These are phyloP conservation scores for Urocynchramus pylzowi DNA, from an alignment of 2,113 vertebrate genomes.

Conservation along the genomic window DNA sequence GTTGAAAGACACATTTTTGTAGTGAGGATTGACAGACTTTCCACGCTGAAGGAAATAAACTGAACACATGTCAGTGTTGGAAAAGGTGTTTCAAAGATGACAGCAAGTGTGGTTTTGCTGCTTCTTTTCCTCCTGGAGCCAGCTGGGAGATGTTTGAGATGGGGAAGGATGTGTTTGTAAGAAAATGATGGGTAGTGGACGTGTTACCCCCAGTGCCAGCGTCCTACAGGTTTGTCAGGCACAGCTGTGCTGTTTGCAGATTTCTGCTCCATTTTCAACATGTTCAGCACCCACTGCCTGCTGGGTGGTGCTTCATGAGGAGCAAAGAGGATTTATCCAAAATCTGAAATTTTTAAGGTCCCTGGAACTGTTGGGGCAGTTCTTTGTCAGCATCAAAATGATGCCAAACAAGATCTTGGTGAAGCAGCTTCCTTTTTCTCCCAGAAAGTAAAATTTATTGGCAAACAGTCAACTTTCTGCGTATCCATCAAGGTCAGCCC, in stretches of 20 bases:
- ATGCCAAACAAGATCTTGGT: neutral
- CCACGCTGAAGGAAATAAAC: neutral
- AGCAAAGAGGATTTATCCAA: neutral
- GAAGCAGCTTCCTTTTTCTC: neutral
- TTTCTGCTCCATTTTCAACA: neutral
- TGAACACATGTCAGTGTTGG: neutral
- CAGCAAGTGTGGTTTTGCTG: rapidly evolving
- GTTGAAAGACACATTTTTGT: neutral
- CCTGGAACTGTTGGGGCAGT: neutral
- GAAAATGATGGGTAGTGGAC: rapidly evolving
- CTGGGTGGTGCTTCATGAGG: neutral
- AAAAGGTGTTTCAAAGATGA: neutral
- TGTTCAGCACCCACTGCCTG: neutral
- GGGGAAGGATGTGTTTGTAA: neutral
- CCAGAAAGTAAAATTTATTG: neutral
- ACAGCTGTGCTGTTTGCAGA: neutral
- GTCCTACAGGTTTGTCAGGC: neutral
- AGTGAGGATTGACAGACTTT: neutral
- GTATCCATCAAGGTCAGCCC: neutral
- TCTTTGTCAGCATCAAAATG: neutral
- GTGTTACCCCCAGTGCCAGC: rapidly evolving
- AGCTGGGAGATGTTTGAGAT: neutral
- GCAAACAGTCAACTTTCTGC: neutral
- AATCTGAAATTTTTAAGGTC: neutral
- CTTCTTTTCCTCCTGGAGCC: neutral